Conservation (phyloP, 2,888 invertebrate species). For the Meliscaeva auricollis region DNA sequence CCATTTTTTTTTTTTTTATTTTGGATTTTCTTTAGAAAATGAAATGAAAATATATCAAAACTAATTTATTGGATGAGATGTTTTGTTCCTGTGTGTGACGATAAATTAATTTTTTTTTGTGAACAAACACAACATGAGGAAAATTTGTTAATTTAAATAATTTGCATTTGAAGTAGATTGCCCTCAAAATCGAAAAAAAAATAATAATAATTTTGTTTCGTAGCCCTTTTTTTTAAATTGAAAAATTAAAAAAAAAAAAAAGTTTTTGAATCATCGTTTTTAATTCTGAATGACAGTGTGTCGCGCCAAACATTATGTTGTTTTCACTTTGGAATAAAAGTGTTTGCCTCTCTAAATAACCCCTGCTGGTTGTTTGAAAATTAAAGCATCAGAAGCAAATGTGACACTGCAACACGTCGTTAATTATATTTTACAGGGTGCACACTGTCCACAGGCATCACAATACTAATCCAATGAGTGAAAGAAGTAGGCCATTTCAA, state of each 20-base stretch:
- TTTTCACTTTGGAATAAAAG: conserved; percentile 4
- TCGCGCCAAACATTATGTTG: conserved; percentile 11
- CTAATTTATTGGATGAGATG: conserved; percentile 45
- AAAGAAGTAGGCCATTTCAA: neutral
- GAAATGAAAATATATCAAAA: conserved; percentile 46
- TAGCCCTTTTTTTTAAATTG: conserved; percentile 21
- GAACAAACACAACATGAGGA: conserved; percentile 18
- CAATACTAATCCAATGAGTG: neutral
- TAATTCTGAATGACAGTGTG: conserved; percentile 16
- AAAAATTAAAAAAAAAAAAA: neutral
- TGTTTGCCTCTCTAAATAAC: conserved; percentile 10
- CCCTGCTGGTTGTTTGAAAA: conserved; percentile 43
- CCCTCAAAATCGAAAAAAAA: neutral
- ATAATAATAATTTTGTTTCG: neutral
- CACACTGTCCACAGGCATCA: neutral
- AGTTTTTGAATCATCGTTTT: conserved; percentile 23
- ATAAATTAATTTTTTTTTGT: conserved; percentile 44
- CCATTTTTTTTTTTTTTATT: conserved; percentile 33
- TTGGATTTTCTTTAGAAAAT: conserved; percentile 10
- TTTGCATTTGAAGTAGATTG: conserved; percentile 51
- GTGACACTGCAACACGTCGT: conserved; percentile 37
- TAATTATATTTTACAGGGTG: conserved; percentile 53
- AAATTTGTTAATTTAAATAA: conserved; percentile 62
- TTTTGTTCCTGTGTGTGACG: conserved; percentile 28
- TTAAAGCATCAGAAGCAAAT: conserved; percentile 43